Evolutionary conservation across 2,113 vertebrate species (phyloP).

Genomic region (Heterotilapia buettikoferi): DNA sequence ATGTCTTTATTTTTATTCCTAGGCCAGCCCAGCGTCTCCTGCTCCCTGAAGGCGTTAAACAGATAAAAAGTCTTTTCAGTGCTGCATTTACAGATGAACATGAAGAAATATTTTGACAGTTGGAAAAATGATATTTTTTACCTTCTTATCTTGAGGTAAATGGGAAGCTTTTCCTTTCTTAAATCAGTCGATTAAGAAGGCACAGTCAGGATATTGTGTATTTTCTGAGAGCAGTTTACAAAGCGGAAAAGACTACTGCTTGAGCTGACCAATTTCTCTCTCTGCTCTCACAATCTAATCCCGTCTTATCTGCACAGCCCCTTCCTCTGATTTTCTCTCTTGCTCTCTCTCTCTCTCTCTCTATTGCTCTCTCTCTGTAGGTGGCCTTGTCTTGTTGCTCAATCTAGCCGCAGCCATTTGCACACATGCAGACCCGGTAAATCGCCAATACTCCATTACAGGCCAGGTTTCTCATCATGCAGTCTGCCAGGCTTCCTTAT

Average conservation of each 20-base stretch:
- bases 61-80: background rate
- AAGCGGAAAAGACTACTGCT: background rate
- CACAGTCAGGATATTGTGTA: background rate
- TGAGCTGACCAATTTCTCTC: background rate
- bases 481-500: conserved; percentile 59
- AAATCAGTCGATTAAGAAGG: background rate
- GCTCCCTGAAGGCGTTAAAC: background rate
- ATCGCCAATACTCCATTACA: conserved; percentile 27
- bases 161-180: background rate
- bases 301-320: background rate
- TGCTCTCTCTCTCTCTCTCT: background rate
- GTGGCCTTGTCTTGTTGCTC: conserved; percentile 5
- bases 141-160: background rate
- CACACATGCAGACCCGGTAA: background rate
- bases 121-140: background rate
- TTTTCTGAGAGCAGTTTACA: background rate
- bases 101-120: background rate
- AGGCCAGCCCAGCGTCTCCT: background rate
- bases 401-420: background rate
- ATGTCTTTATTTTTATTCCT: background rate
- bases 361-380: background rate
- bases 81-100: background rate
- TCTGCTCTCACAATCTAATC: background rate
- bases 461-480: conserved; percentile 48
- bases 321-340: background rate